Evolutionary conservation across 2,113 vertebrate species (phyloP), one percentile per base, ranked within the genome.

Genomic region (Ophthalmolycus amberensis): DNA sequence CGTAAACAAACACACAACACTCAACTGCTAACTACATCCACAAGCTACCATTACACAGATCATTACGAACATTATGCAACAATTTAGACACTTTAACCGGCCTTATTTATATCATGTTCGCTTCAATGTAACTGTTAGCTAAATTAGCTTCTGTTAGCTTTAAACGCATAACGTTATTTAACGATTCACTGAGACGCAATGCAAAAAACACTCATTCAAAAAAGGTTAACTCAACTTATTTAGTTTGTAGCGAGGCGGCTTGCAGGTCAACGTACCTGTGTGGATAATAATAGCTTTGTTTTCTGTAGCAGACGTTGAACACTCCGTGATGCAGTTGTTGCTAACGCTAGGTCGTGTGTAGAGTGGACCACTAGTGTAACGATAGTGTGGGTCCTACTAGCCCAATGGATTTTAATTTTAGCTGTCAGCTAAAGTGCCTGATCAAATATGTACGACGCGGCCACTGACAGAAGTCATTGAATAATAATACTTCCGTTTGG

Each of bases 141-240:
- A 42, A n/a, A 50, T 82, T 92, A 92, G 91, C 91, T 22, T 22
- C 0, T 38, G 71, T 15, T 92, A 92, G 83, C 85, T 60, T 42
- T 6, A 10, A 46, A 44, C 48, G 4, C 66, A 27, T 3, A 66
- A 16, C 44, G 60, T 52, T 67, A 54, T 32, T 34, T n/a, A 44
- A 44, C 48, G 22, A 69, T 62, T 9, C 6, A 5, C 48, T 18
- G 1, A 66, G 64, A 50, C 52, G 14, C 29, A 38, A n/a, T 0
- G 9, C n/a, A 42, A 22, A n/a, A 34, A 37, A 50, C 15, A 67
- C 71, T 59, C 10, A 29, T 0, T 7, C 1, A 27, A 63, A 22
- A 8, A 1, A 67, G 74, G 54, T 50, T 60, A 1, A 9, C 22
- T 12, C 7, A 22, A n/a, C 44, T 0, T 5, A 5, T 34, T 3